Base-by-base conservation (phyloP, 2,113 vertebrate species). In the Proteles cristata region DNA sequence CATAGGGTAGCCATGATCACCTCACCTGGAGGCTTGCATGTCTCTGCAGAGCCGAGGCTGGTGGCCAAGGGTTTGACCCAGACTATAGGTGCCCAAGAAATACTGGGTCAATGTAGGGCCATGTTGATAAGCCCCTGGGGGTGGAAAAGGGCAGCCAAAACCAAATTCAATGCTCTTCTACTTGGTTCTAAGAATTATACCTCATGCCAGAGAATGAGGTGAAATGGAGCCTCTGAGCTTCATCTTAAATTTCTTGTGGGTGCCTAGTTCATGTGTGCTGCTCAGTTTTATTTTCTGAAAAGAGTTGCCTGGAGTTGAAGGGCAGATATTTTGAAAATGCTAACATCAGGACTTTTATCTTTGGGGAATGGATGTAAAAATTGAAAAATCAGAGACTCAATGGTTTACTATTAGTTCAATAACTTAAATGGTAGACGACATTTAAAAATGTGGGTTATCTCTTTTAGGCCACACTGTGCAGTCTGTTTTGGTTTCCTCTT, bases 281-380 rank as follows among this genome's bases (percentile, higher is more conserved):
- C 33, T 73, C 33, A 85, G n/a, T 81, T 95, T 83, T 82, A 66
- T n/a, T 90, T 93, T 94, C 53, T 66, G n/a, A 82, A n/a, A 90
- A 68, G 28, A n/a, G 3, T 85, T 85, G 81, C 77, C 39, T 73
- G n/a, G 25, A 53, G 45, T 69, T 2, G 25, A 86, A 77, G 45
- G 73, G 35, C 28, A 48, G 50, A 31, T 33, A 9, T 71, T 94
- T 68, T 74, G 16, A 80, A 85, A 94, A 69, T 53, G 45, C 53
- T 84, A 53, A 35, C 31, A 76, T 77, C 85, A 84, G 15, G 53
- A 88, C 4, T 68, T 93, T 61, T 31, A 10, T 91, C 21, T 90
- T 89, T 48, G 55, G 16, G 17, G 23, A 77, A 73, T 79, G 50
- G 31, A 26, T 79, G 5, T 88, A 35, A 90, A 88, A 76, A 80